Evolutionary conservation across 2,113 vertebrate species (phyloP).

Genomic region (Prionailurus bengalensis): DNA sequence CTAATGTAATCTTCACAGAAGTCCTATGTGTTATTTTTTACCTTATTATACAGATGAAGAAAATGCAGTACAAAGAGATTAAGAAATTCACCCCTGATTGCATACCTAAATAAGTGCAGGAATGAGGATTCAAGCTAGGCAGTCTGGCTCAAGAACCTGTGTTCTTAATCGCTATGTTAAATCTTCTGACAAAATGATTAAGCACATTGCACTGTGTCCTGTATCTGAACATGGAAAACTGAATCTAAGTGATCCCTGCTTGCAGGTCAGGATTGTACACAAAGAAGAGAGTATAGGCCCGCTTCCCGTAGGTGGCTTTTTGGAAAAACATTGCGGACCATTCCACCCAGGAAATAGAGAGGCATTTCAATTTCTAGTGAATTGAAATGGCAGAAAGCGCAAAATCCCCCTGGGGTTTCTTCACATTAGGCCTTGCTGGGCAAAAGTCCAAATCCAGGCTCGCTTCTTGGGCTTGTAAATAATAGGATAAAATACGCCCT

Average conservation of each 20-base stretch:
- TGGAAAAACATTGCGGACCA: background rate
- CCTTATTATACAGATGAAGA: background rate
- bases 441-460: slow-evolving; percentile 25
- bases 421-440: slow-evolving; percentile 17
- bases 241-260: background rate
- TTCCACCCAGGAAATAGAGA: slow-evolving; percentile 28
- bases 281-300: background rate
- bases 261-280: background rate
- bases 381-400: slow-evolving; percentile 26
- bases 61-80: background rate
- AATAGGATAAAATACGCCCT: background rate
- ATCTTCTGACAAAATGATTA: background rate
- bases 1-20: background rate
- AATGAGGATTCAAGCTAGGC: background rate
- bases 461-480: slow-evolving; percentile 62
- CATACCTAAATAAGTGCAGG: background rate
- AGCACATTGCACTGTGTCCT: background rate
- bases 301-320: background rate
- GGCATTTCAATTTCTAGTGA: background rate
- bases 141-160: background rate
- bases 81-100: background rate
- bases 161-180: background rate
- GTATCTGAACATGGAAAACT: background rate
- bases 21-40: background rate
- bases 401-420: slow-evolving; percentile 1